phyloP scores from a whole-genome alignment of 2,797 vertebrate species.

The Melanotaenia pygmaea region DNA sequence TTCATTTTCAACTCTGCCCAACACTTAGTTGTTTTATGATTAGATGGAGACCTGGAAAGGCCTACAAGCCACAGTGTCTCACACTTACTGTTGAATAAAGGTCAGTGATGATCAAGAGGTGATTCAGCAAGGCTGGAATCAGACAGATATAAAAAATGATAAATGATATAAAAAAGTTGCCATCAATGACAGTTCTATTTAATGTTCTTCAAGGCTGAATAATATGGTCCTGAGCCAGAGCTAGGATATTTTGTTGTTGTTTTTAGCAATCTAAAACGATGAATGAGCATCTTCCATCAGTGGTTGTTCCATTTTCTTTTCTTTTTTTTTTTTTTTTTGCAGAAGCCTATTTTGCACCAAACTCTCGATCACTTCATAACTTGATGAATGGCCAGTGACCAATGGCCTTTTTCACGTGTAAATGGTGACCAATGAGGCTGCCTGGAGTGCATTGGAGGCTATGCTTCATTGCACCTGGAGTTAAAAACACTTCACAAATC shows the following conservation, averaged over 20 bases:
- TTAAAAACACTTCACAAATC: conserved; percentile 46
- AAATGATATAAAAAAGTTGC: no score
- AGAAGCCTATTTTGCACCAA: conserved; percentile 18
- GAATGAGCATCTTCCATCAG: neutral
- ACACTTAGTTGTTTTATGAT: no score
- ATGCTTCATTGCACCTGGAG: conserved; percentile 26
- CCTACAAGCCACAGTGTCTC: no score
- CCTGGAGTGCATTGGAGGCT: conserved; percentile 22
- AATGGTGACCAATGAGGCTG: conserved; percentile 56
- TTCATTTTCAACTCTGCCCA: no score
- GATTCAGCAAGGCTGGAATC: no score
- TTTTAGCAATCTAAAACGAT: neutral
- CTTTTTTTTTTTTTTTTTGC: neutral
- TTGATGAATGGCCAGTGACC: conserved; percentile 31
- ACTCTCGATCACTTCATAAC: conserved; percentile 4
- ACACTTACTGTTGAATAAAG: no score
- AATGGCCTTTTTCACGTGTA: conserved; percentile 27
- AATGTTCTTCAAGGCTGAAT: neutral
- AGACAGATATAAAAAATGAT: no score
- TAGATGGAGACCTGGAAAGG: no score
- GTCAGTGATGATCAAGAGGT: no score
- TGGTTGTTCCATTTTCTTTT: no score
- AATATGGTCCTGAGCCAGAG: no score
- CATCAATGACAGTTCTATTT: no score
- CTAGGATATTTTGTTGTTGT: neutral